Percentiles rank a stretch among this genome's conserved stretches.
Conservation (phyloP, 2,797 vertebrate species). For the Microctenopoma steveboyesi region DNA sequence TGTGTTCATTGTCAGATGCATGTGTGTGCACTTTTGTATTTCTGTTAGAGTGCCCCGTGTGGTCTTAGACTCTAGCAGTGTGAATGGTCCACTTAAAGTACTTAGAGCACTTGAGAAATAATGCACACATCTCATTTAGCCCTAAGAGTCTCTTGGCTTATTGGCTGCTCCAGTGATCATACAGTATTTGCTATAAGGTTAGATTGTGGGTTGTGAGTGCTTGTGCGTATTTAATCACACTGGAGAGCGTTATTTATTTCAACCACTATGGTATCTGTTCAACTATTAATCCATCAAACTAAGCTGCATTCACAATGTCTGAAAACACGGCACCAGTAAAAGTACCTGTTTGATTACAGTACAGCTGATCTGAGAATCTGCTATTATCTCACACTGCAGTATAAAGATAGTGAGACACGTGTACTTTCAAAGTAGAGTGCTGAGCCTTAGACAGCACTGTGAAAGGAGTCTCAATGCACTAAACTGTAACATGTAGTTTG, state of each 20-base stretch:
- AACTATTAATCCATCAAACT: neutral
- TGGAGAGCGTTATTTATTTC: neutral
- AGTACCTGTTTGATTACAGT: neutral
- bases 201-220: constrained; percentile 23
- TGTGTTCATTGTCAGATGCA: neutral
- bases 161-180: constrained; percentile 58
- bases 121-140: constrained; percentile 68
- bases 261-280: neutral
- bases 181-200: constrained; percentile 18
- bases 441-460: neutral
- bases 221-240: constrained; percentile 27
- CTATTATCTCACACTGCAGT: neutral
- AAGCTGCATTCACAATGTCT: neutral
- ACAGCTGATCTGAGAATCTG: neutral
- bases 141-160: constrained; percentile 62
- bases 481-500: neutral
- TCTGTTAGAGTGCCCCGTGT: neutral
- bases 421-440: neutral
- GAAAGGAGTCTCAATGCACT: neutral
- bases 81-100: constrained; percentile 42
- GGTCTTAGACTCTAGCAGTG: constrained; percentile 26
- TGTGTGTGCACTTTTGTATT: neutral
- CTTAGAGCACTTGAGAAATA: constrained; percentile 55
- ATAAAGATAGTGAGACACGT: neutral
- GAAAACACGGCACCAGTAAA: neutral